A percentile compares a stretch with the other conserved stretches of the same genome.
Conservation (phyloP, 2,888 invertebrate species). For the Geophilus truncorum region DNA sequence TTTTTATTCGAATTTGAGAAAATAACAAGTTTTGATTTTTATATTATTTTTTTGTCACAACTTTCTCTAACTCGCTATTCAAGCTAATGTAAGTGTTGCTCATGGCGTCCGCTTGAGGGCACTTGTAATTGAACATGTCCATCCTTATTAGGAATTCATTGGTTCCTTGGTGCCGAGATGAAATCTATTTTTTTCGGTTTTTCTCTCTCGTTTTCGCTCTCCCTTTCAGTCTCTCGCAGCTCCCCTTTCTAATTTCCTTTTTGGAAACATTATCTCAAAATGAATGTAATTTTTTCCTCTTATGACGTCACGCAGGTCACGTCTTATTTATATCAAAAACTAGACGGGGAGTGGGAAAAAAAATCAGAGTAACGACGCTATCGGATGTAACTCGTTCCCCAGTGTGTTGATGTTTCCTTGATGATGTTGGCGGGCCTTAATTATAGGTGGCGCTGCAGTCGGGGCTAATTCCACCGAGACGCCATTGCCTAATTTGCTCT, state of each 20-base stretch:
- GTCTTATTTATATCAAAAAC: not conserved
- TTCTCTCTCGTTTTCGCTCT: not conserved
- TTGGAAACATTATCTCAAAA: not conserved
- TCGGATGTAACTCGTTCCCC: constrained; percentile 3
- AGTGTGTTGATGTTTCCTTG: constrained; percentile 2
- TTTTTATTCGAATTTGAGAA: too few relatives aligned
- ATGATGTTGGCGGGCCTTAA: constrained; percentile 13
- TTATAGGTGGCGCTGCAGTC: constrained; percentile 13
- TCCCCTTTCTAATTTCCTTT: not conserved
- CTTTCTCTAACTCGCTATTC: not conserved
- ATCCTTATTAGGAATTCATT: constrained; percentile 10
- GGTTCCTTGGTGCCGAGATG: not conserved
- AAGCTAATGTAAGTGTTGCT: not conserved
- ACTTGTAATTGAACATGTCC: constrained; percentile 10
- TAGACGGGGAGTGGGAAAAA: not conserved
- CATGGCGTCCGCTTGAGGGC: not conserved
- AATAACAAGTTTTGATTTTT: too few relatives aligned
- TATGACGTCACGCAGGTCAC: constrained; percentile 5
- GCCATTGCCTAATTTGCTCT: constrained; percentile 22
- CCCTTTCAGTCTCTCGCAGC: not conserved
- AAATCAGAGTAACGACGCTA: not conserved
- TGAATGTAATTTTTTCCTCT: not conserved
- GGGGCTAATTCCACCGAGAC: constrained; percentile 7
- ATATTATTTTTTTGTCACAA: not conserved
- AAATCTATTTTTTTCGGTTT: constrained; percentile 18